These are phyloP conservation scores for Hydrochoerus hydrochaeris DNA, from an alignment of 2,113 vertebrate species.

Conservation along the genomic window DNA sequence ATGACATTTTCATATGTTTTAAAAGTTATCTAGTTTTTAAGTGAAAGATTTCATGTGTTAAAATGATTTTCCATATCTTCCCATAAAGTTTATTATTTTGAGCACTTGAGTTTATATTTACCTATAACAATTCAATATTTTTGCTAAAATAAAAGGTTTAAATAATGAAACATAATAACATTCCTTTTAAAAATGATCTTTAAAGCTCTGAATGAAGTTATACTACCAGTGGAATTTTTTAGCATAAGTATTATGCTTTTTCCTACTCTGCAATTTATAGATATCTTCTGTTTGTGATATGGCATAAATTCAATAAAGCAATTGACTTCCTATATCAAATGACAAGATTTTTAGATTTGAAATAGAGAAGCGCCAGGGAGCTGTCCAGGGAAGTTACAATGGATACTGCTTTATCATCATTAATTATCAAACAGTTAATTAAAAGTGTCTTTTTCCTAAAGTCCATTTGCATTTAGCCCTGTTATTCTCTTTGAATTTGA, in stretches of 20 bases:
- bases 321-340: constrained; percentile 31
- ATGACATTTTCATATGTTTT: background rate
- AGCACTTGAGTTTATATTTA: constrained; percentile 42
- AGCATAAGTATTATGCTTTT: background rate
- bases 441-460: constrained; percentile 34
- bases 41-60: constrained; percentile 21
- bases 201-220: constrained; percentile 71
- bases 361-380: background rate
- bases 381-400: constrained; percentile 10
- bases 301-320: constrained; percentile 9
- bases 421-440: constrained; percentile 36
- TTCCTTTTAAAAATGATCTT: constrained; percentile 22
- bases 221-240: constrained; percentile 37
- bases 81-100: constrained; percentile 12
- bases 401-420: background rate
- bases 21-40: background rate
- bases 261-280: background rate
- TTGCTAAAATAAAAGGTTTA: background rate
- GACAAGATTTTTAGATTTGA: constrained; percentile 32
- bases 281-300: background rate
- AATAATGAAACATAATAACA: constrained; percentile 63
- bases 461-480: background rate
- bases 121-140: constrained; percentile 57
- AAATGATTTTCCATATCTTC: background rate
- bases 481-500: background rate